Base-by-base conservation (phyloP, 2,888 invertebrate genomes). In the Drosophila barbarae region DNA sequence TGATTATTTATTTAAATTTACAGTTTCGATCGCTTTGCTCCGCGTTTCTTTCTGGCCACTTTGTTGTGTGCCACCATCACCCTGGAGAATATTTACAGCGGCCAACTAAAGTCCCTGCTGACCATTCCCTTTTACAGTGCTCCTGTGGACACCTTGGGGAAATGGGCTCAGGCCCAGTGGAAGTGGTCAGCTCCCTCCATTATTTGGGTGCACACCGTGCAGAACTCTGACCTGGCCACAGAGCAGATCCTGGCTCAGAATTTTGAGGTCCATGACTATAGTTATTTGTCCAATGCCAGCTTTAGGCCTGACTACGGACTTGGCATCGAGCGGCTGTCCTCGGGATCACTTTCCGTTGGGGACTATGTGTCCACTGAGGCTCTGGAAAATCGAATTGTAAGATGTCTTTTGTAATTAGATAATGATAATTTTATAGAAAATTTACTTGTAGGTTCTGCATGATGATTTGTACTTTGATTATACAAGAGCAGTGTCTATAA, bases 401-500 rank as follows among this genome's bases (percentile, higher is more conserved):
- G n/a, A 13, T 5, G n/a, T 13, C 3, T 42, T 26, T 10, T 1
- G n/a, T 3, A 8, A 1, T 15, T 23, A 21, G 18, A 21, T 8
- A 23, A 12, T 34, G 9, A 0, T 5, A 18, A 12, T n/a, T 5
- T 7, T 8, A 12, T 5, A 15, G 15, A 1, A 12, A 5, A 10
- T 23, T 28, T 12, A 26, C 5, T 61, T 46, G 0, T n/a, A 89
- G 89, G 74, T 89, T 4, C 54, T 77, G 2, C 87, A 78, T 18
- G 88, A 89, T 60, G 86, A 89, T 71, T 46, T 89, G 0, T 89
- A 86, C 49, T 88, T 86, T 42, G 89, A 89, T 53, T 89, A 88
- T 85, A 88, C 88, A 1, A 76, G 87, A 12, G 88, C 84, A 2
- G 86, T 88, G 7, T 72, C 87, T n/a, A 78, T 88, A 34, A 75